Base-by-base conservation (phyloP, 23 tunicate genomes). In the Clavelina lepadiformis region DNA sequence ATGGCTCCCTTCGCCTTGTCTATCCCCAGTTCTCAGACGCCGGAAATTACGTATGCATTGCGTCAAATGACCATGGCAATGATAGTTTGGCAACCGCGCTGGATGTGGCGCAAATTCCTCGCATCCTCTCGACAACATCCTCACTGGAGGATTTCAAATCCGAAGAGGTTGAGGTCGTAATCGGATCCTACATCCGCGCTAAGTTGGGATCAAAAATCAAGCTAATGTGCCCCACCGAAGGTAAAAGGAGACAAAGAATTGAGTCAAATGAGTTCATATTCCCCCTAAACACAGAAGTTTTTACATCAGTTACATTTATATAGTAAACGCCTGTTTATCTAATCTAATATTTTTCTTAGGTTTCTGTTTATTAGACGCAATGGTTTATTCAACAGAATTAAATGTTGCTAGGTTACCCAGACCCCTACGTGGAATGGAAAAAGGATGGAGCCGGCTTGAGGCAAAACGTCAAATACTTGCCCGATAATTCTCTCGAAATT, bases 381-480 rank as follows among this genome's bases (percentile, higher is more conserved):
- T 49, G 22, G 55, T 21, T 4, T 15, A 28, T 56, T n/a, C 15
- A 28, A 3, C 11, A 44, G 15, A 44, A 44, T 11, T 11, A 11
- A 44, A 11, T 44, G 15, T 0, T 13, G 18, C 22, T 55, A 81
- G 96, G 87, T 33, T 80, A 69, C 58, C 96, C 96, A 2, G 82
- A 81, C 22, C 91, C 97, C 18, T 68, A 69, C 58, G 89, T 89
- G 7, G 61, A 35, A 6, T 89, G 97, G 97, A 28, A 38, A 1
- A 89, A 89, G 46, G 97, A 81, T 47, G 82, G 83, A 23, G 29
- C 89, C 3, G 97, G 97, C 2, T 52, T 89, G 32, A 60, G 76
- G 3, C 73, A 58, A 35, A 89, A 89, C 56, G 28, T 75, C 3
- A 63, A 56, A 3, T 56, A 69, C 1, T 65, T 81, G 45, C 25